phyloP scores from a whole-genome alignment of 2,888 invertebrate species.

The Hemithea aestivaria region DNA sequence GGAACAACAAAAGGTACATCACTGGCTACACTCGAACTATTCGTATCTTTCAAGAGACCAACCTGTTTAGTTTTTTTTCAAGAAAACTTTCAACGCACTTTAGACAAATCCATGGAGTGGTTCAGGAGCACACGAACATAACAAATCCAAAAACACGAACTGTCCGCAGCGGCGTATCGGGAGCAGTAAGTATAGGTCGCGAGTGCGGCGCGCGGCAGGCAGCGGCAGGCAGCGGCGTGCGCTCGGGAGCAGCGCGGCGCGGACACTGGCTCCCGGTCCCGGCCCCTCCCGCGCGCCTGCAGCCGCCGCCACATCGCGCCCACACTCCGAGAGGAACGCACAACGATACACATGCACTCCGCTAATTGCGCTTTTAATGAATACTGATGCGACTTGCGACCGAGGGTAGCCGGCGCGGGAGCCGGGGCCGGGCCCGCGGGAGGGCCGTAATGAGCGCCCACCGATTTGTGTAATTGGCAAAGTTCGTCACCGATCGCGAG shows the following conservation, averaged over 20 bases:
- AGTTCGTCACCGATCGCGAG: conserved; percentile 33
- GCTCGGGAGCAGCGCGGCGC: not conserved
- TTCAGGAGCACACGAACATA: not conserved
- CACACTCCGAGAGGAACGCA: conserved; percentile 45
- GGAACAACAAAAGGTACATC: too few species aligned
- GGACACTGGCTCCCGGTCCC: conserved; percentile 16
- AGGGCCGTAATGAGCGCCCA: conserved; percentile 32
- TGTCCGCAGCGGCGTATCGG: too few species aligned
- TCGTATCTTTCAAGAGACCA: too few species aligned
- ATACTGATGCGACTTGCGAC: conserved; percentile 40
- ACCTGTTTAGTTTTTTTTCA: too few species aligned
- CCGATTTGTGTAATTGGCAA: conserved; percentile 48
- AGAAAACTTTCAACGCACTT: conserved; percentile 9
- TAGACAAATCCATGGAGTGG: not conserved
- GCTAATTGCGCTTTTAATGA: conserved; percentile 66
- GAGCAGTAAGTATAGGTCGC: conserved; percentile 11
- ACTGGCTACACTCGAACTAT: too few species aligned
- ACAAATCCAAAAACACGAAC: too few species aligned
- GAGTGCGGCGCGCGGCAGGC: not conserved
- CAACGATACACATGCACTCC: conserved; percentile 49
- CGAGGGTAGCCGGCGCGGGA: conserved; percentile 8
- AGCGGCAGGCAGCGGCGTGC: conserved; percentile 1
- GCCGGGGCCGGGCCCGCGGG: conserved; percentile 5
- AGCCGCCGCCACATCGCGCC: conserved; percentile 10
- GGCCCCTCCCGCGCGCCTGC: conserved; percentile 23